Conservation (phyloP, 2,888 invertebrate species). For the Idaea dimidiata region DNA sequence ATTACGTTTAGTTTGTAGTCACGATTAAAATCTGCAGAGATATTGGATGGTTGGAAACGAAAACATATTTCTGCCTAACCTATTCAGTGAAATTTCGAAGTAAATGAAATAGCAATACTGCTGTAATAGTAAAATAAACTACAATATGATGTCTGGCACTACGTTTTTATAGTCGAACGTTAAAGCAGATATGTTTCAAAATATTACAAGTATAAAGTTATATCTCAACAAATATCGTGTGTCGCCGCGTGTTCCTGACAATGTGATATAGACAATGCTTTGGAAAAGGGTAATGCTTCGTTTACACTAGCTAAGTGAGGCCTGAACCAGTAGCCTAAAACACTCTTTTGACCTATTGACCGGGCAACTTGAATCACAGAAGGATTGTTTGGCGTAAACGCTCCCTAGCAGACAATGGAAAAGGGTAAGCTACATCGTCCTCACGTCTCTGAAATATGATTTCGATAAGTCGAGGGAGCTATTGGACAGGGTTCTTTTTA, state of each 20-base stretch:
- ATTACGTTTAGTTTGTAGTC: neutral
- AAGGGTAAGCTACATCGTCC: conserved; percentile 71
- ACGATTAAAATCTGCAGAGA: neutral
- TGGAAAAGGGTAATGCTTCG: conserved; percentile 70
- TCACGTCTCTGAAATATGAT: conserved; percentile 79
- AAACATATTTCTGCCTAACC: neutral
- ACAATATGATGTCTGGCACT: conserved; percentile 10
- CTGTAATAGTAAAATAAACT: conserved; percentile 12
- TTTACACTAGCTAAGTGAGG: conserved; percentile 39
- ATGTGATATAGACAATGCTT: conserved; percentile 77
- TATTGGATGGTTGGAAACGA: neutral
- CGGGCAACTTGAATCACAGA: conserved; percentile 19
- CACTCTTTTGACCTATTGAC: conserved; percentile 25
- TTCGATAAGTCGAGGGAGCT: conserved; percentile 76
- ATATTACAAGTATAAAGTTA: conserved; percentile 72
- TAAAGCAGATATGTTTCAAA: conserved; percentile 46
- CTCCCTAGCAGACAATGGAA: conserved; percentile 62
- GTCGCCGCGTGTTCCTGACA: conserved; percentile 76
- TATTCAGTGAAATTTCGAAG: neutral
- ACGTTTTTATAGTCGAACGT: conserved; percentile 9
- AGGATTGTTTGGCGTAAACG: conserved; percentile 42
- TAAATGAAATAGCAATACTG: neutral
- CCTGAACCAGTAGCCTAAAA: conserved; percentile 28
- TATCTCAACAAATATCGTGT: conserved; percentile 72
- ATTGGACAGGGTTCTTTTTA: conserved; percentile 71